Percentiles rank a stretch among this genome's conserved stretches.
phyloP scores from a whole-genome alignment of 2,113 vertebrate species.

The Oreochromis niloticus region DNA sequence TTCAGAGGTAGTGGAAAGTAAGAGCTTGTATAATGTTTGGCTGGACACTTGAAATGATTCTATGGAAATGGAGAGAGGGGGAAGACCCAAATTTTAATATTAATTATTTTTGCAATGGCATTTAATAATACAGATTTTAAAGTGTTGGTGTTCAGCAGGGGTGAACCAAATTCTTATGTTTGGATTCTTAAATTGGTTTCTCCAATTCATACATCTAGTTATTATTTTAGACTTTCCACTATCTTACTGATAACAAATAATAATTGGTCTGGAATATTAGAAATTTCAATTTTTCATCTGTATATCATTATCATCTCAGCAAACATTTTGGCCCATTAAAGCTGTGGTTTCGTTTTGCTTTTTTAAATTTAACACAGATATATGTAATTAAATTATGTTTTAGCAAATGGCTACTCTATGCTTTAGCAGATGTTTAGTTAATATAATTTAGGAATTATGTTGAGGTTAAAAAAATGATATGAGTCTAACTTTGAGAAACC shows the following conservation, averaged over 20 bases:
- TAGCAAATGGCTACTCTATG: neutral
- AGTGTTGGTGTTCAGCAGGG: neutral
- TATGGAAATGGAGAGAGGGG: neutral
- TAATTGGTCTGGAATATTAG: neutral
- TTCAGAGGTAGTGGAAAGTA: neutral
- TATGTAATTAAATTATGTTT: neutral
- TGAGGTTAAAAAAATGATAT: fast-evolving
- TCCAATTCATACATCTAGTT: neutral
- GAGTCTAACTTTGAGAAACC: neutral
- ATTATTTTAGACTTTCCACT: neutral
- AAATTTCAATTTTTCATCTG: neutral
- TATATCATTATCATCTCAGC: neutral
- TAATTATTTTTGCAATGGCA: neutral
- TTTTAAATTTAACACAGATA: neutral
- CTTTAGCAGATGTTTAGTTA: neutral
- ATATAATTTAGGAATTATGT: neutral
- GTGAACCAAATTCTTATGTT: neutral
- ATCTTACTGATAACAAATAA: neutral
- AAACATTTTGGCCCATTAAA: neutral
- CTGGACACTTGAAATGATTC: neutral
- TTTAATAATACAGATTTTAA: neutral
- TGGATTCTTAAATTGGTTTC: neutral
- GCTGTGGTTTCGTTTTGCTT: neutral
- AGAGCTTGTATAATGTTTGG: neutral
- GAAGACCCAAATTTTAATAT: neutral